A percentile compares a stretch with the other conserved stretches of the same genome.
phyloP scores from a whole-genome alignment of 1,140 invertebrate genomes.

The Laodelphax striatellus region DNA sequence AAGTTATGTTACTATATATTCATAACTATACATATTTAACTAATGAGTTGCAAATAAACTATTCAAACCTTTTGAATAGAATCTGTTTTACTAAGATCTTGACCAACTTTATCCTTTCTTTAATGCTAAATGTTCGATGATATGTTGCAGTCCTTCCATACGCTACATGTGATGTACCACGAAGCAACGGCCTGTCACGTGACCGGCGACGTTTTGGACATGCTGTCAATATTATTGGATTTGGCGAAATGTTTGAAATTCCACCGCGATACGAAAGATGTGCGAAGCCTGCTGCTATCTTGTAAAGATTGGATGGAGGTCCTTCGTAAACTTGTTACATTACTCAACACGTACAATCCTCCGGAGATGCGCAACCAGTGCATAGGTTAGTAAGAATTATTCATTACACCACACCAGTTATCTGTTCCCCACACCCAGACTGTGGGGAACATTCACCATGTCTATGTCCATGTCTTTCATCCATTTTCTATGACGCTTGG shows the following conservation, averaged over 20 bases:
- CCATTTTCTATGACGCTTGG: too few relatives aligned
- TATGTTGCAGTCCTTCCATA: conserved; percentile 58
- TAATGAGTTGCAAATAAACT: too few relatives aligned
- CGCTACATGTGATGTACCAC: conserved; percentile 85
- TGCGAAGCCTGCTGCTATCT: conserved; percentile 43
- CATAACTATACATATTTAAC: too few relatives aligned
- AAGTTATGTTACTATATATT: too few relatives aligned
- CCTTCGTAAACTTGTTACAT: conserved; percentile 67
- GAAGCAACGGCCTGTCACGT: conserved; percentile 84
- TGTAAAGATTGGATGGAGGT: conserved; percentile 80
- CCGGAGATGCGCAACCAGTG: conserved; percentile 67
- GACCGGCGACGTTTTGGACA: conserved; percentile 67
- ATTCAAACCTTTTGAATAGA: too few relatives aligned
- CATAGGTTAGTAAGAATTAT: conserved; percentile 42
- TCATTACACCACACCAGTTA: not conserved
- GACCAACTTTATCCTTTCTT: too few relatives aligned
- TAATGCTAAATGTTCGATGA: too few relatives aligned
- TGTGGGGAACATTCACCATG: too few relatives aligned
- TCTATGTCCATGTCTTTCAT: too few relatives aligned
- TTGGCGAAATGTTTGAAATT: conserved; percentile 55
- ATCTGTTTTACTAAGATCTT: too few relatives aligned
- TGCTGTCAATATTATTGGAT: conserved; percentile 64
- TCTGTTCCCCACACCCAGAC: not conserved
- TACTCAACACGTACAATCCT: conserved; percentile 85
- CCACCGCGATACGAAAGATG: conserved; percentile 50